Evolutionary conservation across 1,140 invertebrate genomes (phyloP).

Genomic region (Aphaenogaster ashmeadi): DNA sequence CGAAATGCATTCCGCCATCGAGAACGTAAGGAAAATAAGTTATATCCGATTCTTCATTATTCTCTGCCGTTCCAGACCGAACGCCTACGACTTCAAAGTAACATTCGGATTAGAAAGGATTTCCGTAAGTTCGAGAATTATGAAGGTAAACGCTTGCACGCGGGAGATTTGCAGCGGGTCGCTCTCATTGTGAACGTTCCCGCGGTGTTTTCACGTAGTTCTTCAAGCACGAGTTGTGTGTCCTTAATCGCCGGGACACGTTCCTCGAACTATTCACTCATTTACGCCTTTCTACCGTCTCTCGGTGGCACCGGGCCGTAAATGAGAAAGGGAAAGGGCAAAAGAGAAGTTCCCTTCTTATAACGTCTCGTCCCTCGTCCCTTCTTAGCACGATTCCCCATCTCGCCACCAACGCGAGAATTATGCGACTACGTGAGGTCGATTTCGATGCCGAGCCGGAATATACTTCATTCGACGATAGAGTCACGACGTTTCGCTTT

Average conservation of each 20-base stretch:
- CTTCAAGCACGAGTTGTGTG: conserved; percentile 39
- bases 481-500: conserved; percentile 61
- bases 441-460: conserved; percentile 29
- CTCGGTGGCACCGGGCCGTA: neutral
- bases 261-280: conserved; percentile 60
- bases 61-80: conserved; percentile 8
- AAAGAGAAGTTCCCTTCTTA: conserved; percentile 14
- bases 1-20: conserved; percentile 22
- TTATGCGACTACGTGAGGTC: conserved; percentile 65
- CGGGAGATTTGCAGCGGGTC: conserved; percentile 56
- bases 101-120: conserved; percentile 65
- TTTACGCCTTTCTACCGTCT: conserved; percentile 26
- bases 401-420: conserved; percentile 43
- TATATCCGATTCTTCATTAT: conserved; percentile 50
- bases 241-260: conserved; percentile 55
- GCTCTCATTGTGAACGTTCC: conserved; percentile 26
- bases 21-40: conserved; percentile 51
- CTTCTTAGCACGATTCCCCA: conserved; percentile 48
- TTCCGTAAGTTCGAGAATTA: conserved; percentile 67
- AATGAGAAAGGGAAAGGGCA: conserved; percentile 17
- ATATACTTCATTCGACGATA: conserved; percentile 57
- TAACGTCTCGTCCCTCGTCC: conserved; percentile 9
- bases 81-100: conserved; percentile 58
- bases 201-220: conserved; percentile 44
- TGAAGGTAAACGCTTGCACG: conserved; percentile 23